A percentile compares a stretch with the other conserved stretches of the same genome.
These are phyloP conservation scores for Plebejus argus DNA, from an alignment of 2,888 invertebrate genomes.

Conservation along the genomic window DNA sequence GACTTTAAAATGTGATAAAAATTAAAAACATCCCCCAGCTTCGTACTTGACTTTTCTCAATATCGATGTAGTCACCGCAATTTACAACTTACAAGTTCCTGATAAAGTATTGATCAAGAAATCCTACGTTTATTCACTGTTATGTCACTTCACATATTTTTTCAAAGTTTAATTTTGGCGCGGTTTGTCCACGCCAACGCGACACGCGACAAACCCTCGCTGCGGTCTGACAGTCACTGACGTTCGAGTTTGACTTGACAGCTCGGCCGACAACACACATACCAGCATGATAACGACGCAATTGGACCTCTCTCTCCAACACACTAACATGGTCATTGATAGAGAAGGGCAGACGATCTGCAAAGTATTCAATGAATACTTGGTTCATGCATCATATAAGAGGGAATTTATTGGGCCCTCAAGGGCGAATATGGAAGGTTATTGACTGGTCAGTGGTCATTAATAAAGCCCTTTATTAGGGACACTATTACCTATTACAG, in stretches of 20 bases:
- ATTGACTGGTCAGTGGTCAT: constrained; percentile 25
- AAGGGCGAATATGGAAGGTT: constrained; percentile 32
- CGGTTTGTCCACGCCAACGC: constrained; percentile 35
- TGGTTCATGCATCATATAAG: constrained; percentile 26
- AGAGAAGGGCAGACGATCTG: constrained; percentile 68
- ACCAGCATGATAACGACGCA: constrained; percentile 35
- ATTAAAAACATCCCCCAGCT: constrained; percentile 35
- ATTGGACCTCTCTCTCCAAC: constrained; percentile 46
- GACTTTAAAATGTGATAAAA: constrained; percentile 8
- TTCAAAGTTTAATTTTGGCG: constrained; percentile 32
- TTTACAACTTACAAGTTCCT: constrained; percentile 50
- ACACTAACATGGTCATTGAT: constrained; percentile 60
- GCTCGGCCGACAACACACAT: constrained; percentile 15
- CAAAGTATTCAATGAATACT: constrained; percentile 59
- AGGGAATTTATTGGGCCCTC: constrained; percentile 29
- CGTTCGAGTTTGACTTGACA: constrained; percentile 32
- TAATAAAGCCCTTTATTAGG: constrained; percentile 22
- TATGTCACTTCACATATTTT: constrained; percentile 36
- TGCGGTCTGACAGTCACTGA: constrained; percentile 65
- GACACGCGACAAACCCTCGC: constrained; percentile 53
- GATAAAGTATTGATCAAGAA: not conserved
- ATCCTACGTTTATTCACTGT: constrained; percentile 49
- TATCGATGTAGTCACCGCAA: constrained; percentile 57
- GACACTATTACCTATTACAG: not conserved
- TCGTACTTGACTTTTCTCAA: not conserved